Evolutionary conservation across 35 echinoderm and acorn worm genomes (phyloP).

Genomic region (Strongylocentrotus purpuratus): DNA sequence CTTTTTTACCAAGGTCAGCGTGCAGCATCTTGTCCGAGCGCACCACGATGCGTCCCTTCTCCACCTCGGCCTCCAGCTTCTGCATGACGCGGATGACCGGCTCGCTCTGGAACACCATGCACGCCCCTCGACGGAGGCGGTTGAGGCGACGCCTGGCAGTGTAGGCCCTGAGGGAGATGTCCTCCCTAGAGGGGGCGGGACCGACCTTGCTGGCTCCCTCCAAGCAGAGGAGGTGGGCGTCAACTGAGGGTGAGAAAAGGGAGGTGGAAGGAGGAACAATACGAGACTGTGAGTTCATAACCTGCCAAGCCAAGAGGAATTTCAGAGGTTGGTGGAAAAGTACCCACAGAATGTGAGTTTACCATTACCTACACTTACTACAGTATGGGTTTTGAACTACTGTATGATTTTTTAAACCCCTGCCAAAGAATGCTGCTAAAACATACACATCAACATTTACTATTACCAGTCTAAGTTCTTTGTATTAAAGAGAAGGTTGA

Average conservation of each 20-base stretch:
- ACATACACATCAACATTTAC: too few species aligned
- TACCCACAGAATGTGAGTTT: too few species aligned
- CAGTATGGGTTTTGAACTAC: too few species aligned
- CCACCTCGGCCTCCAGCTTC: conserved; percentile 86
- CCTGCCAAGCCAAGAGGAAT: too few species aligned
- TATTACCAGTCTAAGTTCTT: too few species aligned
- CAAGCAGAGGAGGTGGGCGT: conserved; percentile 73
- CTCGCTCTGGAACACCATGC: conserved; percentile 95
- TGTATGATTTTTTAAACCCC: too few species aligned
- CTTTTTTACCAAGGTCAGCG: conserved; percentile 86
- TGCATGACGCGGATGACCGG: conserved; percentile 84
- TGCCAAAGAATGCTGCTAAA: too few species aligned
- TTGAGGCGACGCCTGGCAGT: conserved; percentile 79
- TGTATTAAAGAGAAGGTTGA: too few species aligned
- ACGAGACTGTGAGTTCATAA: background rate
- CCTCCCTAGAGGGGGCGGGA: conserved; percentile 85
- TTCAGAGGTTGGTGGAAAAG: too few species aligned
- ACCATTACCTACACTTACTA: too few species aligned
- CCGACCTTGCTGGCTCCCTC: conserved; percentile 51
- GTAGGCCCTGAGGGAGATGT: conserved; percentile 91
- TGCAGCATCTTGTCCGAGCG: conserved; percentile 84
- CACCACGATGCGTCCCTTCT: conserved; percentile 66
- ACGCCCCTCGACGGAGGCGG: conserved; percentile 73
- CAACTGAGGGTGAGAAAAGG: conserved; percentile 60
- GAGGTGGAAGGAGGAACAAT: background rate